Conservation (phyloP, 2,113 vertebrate genomes). For the Seriola aureovittata region DNA sequence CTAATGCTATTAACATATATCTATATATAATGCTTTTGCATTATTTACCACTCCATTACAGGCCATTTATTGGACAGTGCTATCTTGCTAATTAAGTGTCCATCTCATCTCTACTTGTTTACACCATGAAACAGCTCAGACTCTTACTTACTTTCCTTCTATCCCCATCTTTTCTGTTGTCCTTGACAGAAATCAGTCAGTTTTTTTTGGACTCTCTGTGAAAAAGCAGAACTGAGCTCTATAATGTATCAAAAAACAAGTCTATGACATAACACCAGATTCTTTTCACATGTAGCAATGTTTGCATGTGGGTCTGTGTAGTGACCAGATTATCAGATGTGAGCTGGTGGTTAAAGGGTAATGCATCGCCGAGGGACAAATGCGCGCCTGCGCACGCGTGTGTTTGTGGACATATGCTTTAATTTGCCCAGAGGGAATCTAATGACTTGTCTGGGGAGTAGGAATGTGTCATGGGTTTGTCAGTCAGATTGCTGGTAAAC, state of each 20-base stretch:
- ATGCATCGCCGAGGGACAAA: constrained; percentile 26
- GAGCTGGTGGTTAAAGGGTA: constrained; percentile 42
- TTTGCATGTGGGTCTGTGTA: background rate
- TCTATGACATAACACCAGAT: background rate
- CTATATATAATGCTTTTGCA: constrained; percentile 1
- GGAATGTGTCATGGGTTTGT: constrained; percentile 5
- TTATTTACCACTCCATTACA: constrained; percentile 50
- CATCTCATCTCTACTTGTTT: background rate
- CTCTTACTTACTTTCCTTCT: background rate
- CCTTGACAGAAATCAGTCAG: background rate
- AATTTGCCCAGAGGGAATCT: constrained; percentile 31
- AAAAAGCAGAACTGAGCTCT: background rate
- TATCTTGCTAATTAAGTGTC: constrained; percentile 41
- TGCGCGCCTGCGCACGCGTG: background rate
- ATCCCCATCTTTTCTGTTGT: background rate
- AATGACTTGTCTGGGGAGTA: constrained; percentile 56
- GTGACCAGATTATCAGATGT: background rate
- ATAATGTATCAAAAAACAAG: background rate
- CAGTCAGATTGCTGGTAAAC: constrained; percentile 30
- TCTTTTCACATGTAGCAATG: background rate
- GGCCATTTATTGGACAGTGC: constrained; percentile 8
- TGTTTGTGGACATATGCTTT: constrained; percentile 1
- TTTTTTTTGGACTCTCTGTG: background rate
- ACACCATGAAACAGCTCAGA: background rate
- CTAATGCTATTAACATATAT: constrained; percentile 31